Base-by-base conservation (phyloP, 2,888 invertebrate genomes). In the Polymixis lichenea region DNA sequence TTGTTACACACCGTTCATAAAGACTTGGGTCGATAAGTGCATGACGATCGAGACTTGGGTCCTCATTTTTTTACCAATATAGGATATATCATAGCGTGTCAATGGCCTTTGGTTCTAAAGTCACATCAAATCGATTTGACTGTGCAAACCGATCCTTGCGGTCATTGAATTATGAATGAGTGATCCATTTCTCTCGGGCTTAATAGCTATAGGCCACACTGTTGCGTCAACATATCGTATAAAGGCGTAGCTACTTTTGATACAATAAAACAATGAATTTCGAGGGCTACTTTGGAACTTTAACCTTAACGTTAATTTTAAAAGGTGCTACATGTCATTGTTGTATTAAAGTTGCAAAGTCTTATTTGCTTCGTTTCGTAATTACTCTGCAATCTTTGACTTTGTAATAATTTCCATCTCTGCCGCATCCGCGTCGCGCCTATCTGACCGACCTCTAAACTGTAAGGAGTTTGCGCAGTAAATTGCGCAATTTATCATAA, bases 161-260 rank as follows among this genome's bases (percentile, higher is more conserved):
- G 71, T 69, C 77, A 77, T 65, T 83, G 83, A 84, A 81, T 83
- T 84, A 84, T 81, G 68, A 83, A 84, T 84, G 73, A 80, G 62
- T 73, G 76, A 73, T 80, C 64, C 71, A 77, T 80, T 80, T 77
- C 77, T 80, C 73, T 77, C 56, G 56, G 62, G 55, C 46, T 60
- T 73, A 53, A 62, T 68, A 72, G 66, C 66, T 13, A 46, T 28
- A 32, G 38, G 32, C 8, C 49, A 58, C 60, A 72, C 61, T 67
- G 53, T 43, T 25, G 58, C 51, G n/a, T 51, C 38, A 69, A 66
- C 28, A 49, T 49, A 49, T n/a, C 25, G 32, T 78, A 62, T 13
- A 32, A 43, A 2, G 0, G 17, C 38, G 22, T 53, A 43, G n/a
- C 51, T 11, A 0, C 2, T 43, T 43, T n/a, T n/a, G 8, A 66